phyloP scores from a whole-genome alignment of 2,113 vertebrate species.

The Cyprinodon variegatus region DNA sequence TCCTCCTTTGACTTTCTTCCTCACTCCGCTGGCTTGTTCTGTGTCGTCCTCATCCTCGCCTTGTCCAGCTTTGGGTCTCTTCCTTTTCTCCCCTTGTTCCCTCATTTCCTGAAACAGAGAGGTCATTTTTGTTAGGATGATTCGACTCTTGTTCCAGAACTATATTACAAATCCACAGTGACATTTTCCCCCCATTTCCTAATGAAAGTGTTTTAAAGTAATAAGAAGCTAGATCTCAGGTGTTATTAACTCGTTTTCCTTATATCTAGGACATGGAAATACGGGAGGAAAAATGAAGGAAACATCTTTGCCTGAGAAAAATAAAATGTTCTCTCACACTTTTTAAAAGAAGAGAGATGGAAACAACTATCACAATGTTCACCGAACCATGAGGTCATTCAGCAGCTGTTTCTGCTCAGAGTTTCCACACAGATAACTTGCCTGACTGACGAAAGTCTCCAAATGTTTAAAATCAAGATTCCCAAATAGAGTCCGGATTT shows the following conservation, averaged over 20 bases:
- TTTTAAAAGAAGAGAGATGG: no score
- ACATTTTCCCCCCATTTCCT: background rate
- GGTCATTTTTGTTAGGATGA: background rate
- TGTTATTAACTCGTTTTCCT: background rate
- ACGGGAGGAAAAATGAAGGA: no score
- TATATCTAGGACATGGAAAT: no score
- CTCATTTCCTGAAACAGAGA: slow-evolving; percentile 85
- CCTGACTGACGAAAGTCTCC: background rate
- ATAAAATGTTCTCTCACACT: no score
- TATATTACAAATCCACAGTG: background rate
- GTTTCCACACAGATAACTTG: background rate
- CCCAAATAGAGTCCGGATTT: background rate
- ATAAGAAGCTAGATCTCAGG: background rate
- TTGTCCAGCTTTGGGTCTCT: slow-evolving; percentile 74
- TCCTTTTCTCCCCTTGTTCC: slow-evolving; percentile 91
- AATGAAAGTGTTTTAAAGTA: background rate
- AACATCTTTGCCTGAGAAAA: no score
- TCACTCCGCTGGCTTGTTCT: slow-evolving; percentile 88
- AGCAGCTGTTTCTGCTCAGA: background rate
- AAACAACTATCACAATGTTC: no score
- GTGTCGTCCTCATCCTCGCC: slow-evolving; percentile 81
- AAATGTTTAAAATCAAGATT: background rate
- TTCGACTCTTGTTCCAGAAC: no score
- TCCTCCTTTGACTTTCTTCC: slow-evolving; percentile 92
- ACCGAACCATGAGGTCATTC: background rate